phyloP scores from a whole-genome alignment of 2,113 vertebrate species.

The Holacanthus passer region DNA sequence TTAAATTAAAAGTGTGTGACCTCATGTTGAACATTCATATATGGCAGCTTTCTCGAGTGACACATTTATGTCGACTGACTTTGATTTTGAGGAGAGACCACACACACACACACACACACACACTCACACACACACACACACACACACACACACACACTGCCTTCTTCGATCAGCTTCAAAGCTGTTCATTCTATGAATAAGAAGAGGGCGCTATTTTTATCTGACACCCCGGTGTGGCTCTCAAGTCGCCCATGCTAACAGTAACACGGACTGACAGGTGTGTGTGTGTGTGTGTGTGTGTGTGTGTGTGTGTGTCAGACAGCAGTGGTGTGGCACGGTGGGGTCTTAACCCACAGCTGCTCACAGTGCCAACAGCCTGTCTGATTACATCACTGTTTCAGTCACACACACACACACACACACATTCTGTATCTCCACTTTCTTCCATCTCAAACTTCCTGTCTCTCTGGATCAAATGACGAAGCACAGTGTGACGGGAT shows the following conservation, averaged over 20 bases:
- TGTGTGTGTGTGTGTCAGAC: slow-evolving; percentile 21
- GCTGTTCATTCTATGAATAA: slow-evolving; percentile 68
- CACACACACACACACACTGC: slow-evolving; percentile 29
- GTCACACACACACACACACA: slow-evolving; percentile 1
- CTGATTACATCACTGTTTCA: slow-evolving; percentile 43
- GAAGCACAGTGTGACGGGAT: too few relatives aligned
- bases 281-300: slow-evolving; percentile 24
- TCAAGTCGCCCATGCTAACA: slow-evolving; percentile 50
- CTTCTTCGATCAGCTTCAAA: slow-evolving; percentile 56
- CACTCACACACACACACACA: slow-evolving; percentile 2
- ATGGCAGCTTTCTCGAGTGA: not conserved
- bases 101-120: slow-evolving; percentile 8
- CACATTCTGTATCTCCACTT: not conserved
- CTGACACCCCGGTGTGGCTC: slow-evolving; percentile 53
- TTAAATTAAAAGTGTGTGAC: too few relatives aligned
- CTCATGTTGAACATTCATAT: too few relatives aligned
- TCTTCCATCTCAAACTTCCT: not conserved
- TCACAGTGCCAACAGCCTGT: slow-evolving; percentile 69
- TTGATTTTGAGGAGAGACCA: slow-evolving; percentile 18
- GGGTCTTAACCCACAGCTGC: slow-evolving; percentile 73
- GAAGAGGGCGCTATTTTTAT: slow-evolving; percentile 66
- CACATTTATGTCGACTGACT: slow-evolving; percentile 14
- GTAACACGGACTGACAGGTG: slow-evolving; percentile 61
- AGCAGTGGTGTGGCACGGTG: slow-evolving; percentile 40
- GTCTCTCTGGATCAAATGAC: too few relatives aligned